These are phyloP conservation scores for Apotomis capreana DNA, from an alignment of 2,888 invertebrate genomes.

Conservation along the genomic window DNA sequence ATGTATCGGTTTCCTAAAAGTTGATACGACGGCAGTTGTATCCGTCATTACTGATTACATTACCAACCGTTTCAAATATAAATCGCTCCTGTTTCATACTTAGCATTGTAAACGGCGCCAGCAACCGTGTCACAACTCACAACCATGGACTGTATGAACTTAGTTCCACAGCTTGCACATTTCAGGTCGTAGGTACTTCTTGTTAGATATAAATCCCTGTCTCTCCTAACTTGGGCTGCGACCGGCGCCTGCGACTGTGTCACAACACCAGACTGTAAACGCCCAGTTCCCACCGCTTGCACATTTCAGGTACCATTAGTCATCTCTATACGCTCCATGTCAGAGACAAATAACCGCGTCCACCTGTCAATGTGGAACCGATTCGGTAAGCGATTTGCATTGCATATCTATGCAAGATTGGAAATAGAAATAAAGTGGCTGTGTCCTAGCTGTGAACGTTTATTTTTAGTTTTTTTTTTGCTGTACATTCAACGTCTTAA, in stretches of 20 bases:
- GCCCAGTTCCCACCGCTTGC: conserved; percentile 76
- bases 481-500: too few species aligned
- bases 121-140: too few species aligned
- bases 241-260: conserved; percentile 71
- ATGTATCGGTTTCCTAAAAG: too few species aligned
- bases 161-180: too few species aligned
- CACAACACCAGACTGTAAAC: conserved; percentile 68
- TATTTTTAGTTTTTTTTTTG: too few species aligned
- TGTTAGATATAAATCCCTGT: neutral
- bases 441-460: neutral
- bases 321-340: conserved; percentile 14
- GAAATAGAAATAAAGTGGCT: conserved; percentile 12
- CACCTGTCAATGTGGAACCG: conserved; percentile 24
- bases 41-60: too few species aligned
- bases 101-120: too few species aligned
- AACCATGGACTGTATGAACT: too few species aligned
- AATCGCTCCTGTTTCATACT: too few species aligned
- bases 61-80: too few species aligned
- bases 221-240: conserved; percentile 9
- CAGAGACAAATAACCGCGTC: conserved; percentile 31
- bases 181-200: too few species aligned
- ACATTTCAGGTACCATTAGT: conserved; percentile 34
- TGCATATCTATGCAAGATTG: conserved; percentile 13
- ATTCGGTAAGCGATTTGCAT: conserved; percentile 20
- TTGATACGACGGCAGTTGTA: too few species aligned